Percentiles rank a stretch among this genome's conserved stretches.
Evolutionary conservation across 2,888 invertebrate genomes (phyloP).

Genomic region (Cheilosia variabilis): DNA sequence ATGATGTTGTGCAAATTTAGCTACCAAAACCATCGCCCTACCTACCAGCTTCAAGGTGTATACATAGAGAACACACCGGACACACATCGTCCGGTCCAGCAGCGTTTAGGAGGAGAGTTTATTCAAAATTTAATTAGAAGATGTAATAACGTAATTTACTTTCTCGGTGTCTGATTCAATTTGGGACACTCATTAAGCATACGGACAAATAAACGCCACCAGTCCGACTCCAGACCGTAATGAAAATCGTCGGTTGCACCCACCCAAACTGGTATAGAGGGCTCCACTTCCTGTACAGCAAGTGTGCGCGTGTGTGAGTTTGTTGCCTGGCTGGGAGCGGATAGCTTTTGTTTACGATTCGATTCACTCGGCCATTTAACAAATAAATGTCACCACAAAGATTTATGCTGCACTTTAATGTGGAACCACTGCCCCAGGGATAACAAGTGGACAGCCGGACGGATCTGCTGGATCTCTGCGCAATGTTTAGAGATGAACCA

Average conservation of each 20-base stretch:
- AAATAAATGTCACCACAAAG: slow-evolving; percentile 40
- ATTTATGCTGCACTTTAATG: slow-evolving; percentile 34
- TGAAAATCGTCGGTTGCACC: not conserved
- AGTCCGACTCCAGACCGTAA: not conserved
- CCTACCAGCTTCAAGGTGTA: no score
- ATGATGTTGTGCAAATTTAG: no score
- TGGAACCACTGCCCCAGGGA: slow-evolving; percentile 10
- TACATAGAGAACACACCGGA: no score
- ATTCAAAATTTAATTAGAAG: slow-evolving; percentile 29
- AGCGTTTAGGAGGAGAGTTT: not conserved
- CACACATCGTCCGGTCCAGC: no score
- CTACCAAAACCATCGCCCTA: no score
- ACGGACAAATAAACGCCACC: slow-evolving; percentile 8
- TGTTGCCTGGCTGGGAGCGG: not conserved
- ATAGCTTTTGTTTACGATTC: slow-evolving; percentile 5
- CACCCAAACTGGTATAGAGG: slow-evolving; percentile 1
- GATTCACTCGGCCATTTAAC: slow-evolving; percentile 28
- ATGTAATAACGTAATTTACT: slow-evolving; percentile 28
- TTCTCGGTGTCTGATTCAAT: slow-evolving; percentile 23
- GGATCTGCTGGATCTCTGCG: slow-evolving; percentile 14
- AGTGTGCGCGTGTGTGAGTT: not conserved
- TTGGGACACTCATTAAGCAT: slow-evolving; percentile 10
- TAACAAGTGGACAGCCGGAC: slow-evolving; percentile 18
- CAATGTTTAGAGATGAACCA: slow-evolving; percentile 21
- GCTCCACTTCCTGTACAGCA: not conserved